Evolutionary conservation across 2,888 invertebrate species (phyloP).

Genomic region (Ethmia dodecea): DNA sequence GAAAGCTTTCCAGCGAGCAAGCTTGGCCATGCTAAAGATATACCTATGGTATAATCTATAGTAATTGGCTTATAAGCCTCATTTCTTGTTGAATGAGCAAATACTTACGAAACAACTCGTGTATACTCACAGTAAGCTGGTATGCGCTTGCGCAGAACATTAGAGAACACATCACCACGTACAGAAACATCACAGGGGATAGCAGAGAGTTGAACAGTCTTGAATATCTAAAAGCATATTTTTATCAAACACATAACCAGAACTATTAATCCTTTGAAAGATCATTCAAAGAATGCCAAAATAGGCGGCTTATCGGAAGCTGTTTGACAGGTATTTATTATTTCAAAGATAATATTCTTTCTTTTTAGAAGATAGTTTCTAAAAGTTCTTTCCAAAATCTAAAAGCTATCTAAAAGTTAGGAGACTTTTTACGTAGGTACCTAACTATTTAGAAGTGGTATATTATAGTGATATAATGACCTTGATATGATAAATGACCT

Average conservation of each 20-base stretch:
- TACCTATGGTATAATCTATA: not conserved
- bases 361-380: not conserved
- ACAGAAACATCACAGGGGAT: constrained; percentile 64
- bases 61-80: not conserved
- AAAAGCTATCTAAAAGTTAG: not conserved
- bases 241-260: not conserved
- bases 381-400: not conserved
- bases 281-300: not conserved
- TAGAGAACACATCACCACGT: constrained; percentile 54
- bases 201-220: constrained; percentile 53
- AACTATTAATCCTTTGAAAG: not conserved
- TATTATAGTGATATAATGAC: not conserved
- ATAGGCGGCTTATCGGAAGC: too few species aligned
- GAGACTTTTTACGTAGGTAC: too few species aligned
- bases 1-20: not conserved
- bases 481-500: not conserved
- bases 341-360: not conserved
- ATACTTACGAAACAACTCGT: too few species aligned
- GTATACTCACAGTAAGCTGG: constrained; percentile 50
- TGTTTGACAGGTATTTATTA: too few species aligned
- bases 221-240: constrained; percentile 37
- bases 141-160: constrained; percentile 60
- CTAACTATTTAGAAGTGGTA: not conserved
- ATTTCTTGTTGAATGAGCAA: too few species aligned
- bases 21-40: not conserved